These are phyloP conservation scores for Marisa cornuarietis DNA, from an alignment of 1,140 invertebrate species.

Conservation along the genomic window DNA sequence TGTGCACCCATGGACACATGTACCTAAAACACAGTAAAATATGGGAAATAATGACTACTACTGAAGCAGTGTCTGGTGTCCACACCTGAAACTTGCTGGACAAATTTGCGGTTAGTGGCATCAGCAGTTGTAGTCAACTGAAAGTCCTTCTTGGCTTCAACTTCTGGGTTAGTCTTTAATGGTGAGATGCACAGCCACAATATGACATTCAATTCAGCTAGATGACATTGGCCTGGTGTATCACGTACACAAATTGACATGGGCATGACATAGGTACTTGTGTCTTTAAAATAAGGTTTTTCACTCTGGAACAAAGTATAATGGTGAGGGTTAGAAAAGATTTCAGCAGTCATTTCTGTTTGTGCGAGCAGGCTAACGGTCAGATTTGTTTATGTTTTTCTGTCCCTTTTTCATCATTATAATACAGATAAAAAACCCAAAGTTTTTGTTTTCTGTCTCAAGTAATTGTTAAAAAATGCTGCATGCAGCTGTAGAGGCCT, in stretches of 20 bases:
- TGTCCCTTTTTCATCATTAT: neutral
- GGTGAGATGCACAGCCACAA: slow-evolving; percentile 23
- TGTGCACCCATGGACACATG: neutral
- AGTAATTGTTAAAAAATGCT: neutral
- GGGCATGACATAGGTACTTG: slow-evolving; percentile 17
- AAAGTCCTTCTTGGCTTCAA: slow-evolving; percentile 25
- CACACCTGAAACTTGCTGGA: slow-evolving; percentile 19
- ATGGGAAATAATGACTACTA: neutral
- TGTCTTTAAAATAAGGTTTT: slow-evolving; percentile 23
- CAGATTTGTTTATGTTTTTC: neutral
- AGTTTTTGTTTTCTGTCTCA: neutral
- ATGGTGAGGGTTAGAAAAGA: neutral
- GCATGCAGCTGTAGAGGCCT: neutral
- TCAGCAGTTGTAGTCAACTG: neutral
- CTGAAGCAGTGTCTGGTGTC: neutral
- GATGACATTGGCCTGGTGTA: slow-evolving; percentile 6
- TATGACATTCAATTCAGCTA: slow-evolving; percentile 17
- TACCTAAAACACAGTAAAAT: neutral
- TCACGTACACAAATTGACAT: slow-evolving; percentile 11
- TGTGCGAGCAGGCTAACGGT: neutral
- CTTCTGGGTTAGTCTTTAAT: slow-evolving; percentile 2
- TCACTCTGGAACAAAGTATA: neutral
- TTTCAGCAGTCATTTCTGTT: neutral
- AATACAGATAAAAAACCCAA: neutral
- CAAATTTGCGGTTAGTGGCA: slow-evolving; percentile 2